These are phyloP conservation scores for Epicampocera succincta DNA, from an alignment of 2,888 invertebrate species.

Conservation along the genomic window DNA sequence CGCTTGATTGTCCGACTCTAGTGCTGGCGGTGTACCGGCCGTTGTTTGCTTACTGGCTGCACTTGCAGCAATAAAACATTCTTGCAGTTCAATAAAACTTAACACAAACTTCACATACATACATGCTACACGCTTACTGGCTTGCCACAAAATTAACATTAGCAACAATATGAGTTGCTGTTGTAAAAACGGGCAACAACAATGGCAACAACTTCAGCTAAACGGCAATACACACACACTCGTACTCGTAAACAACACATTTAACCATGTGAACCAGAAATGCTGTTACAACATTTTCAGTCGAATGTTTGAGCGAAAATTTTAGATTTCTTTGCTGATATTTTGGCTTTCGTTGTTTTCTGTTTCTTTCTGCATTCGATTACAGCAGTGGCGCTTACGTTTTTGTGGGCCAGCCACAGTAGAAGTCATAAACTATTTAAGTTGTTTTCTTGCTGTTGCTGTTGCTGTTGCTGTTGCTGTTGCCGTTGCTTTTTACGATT, in stretches of 20 bases:
- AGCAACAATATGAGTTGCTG: slow-evolving; percentile 24
- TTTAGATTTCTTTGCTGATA: background rate
- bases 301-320: background rate
- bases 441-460: slow-evolving; percentile 45
- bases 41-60: slow-evolving; percentile 10
- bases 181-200: slow-evolving; percentile 17
- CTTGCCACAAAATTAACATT: slow-evolving; percentile 37
- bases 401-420: slow-evolving; percentile 24
- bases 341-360: no score
- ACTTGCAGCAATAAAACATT: slow-evolving; percentile 61
- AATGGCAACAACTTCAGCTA: slow-evolving; percentile 33
- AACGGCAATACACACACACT: slow-evolving; percentile 36
- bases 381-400: slow-evolving; percentile 49
- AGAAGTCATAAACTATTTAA: slow-evolving; percentile 53
- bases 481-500: slow-evolving; percentile 60
- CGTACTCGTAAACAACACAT: slow-evolving; percentile 42
- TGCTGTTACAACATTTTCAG: background rate
- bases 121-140: background rate
- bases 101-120: slow-evolving; percentile 37
- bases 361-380: background rate
- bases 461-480: slow-evolving; percentile 41
- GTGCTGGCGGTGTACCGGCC: slow-evolving; percentile 1
- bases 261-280: slow-evolving; percentile 24
- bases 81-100: slow-evolving; percentile 58
- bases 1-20: background rate